Evolutionary conservation across 2,888 invertebrate genomes (phyloP), one percentile per base, ranked within the genome.

Genomic region (Tortricodes alternella): DNA sequence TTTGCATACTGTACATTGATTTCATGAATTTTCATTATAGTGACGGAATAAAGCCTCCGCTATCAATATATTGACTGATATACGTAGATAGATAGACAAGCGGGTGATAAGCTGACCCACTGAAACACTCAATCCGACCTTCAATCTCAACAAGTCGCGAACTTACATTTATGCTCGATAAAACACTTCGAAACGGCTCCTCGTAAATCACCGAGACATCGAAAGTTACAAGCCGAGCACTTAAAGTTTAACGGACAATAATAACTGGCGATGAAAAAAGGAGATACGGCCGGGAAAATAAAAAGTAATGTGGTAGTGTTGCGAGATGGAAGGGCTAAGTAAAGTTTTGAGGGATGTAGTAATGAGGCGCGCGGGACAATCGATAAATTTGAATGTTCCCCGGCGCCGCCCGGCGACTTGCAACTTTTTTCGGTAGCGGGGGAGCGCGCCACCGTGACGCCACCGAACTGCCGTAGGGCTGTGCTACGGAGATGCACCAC

Each of bases 201-300:
- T 87, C 89, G 83, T 90, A 89, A 89, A 89, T 89, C 89, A 89
- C 75, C 68, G 74, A 83, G 81, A 85, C 85, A 87, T 85, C 84
- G 85, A 88, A 90, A 90, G 82, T 89, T 88, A 85, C 82, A 82
- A 85, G 85, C 80, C 80, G 77, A 89, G 85, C 86, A 88, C 89
- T 89, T 89, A 89, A 90, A 89, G 78, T 90, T 90, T 90, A 89
- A 89, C 89, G 85, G 88, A 85, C 85, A 88, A 88, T 89, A 89
- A 89, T 89, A 87, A 86, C 85, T 76, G 81, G 69, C 81, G 74
- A 85, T 85, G 84, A 85, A 88, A 89, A 88, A 88, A 73, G 55
- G 62, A 83, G 74, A 73, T 71, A 75, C 80, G 81, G 80, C 80
- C 67, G 68, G 67, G 73, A 68, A 78, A 74, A 86, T 86, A 88